Evolutionary conservation across 1,140 invertebrate genomes (phyloP).

Genomic region (Diachasma alloeum): DNA sequence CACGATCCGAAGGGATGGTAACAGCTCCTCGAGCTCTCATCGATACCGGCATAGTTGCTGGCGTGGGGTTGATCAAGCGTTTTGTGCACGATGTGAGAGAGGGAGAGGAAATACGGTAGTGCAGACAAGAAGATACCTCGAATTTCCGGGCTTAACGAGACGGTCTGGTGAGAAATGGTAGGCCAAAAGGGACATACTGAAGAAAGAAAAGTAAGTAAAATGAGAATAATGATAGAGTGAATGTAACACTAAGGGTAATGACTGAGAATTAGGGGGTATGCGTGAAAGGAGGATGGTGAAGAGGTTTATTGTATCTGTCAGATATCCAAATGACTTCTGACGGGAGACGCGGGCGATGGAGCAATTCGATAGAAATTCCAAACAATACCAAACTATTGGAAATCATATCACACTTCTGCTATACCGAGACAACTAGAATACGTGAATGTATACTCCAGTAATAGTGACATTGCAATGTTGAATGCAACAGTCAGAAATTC

Average conservation of each 20-base stretch:
- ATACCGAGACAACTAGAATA: background rate
- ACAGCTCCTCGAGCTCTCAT: slow-evolving; percentile 2
- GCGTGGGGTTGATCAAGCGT: slow-evolving; percentile 8
- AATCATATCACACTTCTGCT: background rate
- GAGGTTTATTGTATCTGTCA: background rate
- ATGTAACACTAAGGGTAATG: background rate
- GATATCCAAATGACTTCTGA: background rate
- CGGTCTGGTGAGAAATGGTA: background rate
- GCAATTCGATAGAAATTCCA: slow-evolving; percentile 12
- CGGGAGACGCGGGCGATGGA: background rate
- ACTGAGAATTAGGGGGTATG: background rate
- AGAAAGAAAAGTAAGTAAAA: background rate
- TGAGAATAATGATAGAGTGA: background rate
- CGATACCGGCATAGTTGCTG: slow-evolving; percentile 13
- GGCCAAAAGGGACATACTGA: background rate
- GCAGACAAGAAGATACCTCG: background rate
- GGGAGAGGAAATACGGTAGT: background rate
- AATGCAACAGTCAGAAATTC: background rate
- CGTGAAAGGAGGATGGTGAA: background rate
- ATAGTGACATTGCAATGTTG: background rate
- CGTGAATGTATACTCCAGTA: background rate
- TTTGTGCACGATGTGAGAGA: background rate
- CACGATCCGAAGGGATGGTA: slow-evolving; percentile 7
- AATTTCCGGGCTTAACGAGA: slow-evolving; percentile 9
- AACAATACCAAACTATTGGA: slow-evolving; percentile 18